Conservation (phyloP, 2,113 vertebrate genomes). For the Sceloporus undulatus region DNA sequence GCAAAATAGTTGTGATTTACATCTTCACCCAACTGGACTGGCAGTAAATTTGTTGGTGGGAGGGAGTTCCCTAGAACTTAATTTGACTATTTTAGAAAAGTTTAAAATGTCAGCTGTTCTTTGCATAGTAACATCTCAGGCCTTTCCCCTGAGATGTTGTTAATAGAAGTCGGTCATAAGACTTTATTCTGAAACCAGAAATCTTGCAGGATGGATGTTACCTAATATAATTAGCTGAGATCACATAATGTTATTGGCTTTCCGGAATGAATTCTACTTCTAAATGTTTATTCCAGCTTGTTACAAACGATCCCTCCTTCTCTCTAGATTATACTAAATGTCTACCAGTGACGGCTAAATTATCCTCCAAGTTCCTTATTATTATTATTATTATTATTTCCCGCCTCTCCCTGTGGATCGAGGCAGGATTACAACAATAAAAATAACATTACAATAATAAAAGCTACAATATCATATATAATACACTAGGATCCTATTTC, state of each 20-base stretch:
- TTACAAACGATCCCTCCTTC: background rate
- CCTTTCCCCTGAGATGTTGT: background rate
- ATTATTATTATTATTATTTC: too few relatives aligned
- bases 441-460: too few relatives aligned
- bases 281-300: background rate
- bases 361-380: background rate
- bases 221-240: background rate
- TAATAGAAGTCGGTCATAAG: background rate
- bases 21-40: background rate
- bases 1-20: background rate
- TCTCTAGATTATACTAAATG: background rate
- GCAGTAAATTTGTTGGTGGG: background rate
- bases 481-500: background rate
- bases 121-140: background rate
- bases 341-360: background rate
- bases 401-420: too few relatives aligned
- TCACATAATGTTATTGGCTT: background rate
- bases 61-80: background rate
- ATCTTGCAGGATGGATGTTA: background rate
- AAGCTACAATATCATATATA: too few relatives aligned
- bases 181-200: constrained; percentile 10
- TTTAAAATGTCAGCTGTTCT: background rate
- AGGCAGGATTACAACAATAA: too few relatives aligned
- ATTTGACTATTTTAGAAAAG: constrained; percentile 29
- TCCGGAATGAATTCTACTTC: background rate